Evolutionary conservation across 2,113 vertebrate species (phyloP).

Genomic region (Jaculus jaculus): DNA sequence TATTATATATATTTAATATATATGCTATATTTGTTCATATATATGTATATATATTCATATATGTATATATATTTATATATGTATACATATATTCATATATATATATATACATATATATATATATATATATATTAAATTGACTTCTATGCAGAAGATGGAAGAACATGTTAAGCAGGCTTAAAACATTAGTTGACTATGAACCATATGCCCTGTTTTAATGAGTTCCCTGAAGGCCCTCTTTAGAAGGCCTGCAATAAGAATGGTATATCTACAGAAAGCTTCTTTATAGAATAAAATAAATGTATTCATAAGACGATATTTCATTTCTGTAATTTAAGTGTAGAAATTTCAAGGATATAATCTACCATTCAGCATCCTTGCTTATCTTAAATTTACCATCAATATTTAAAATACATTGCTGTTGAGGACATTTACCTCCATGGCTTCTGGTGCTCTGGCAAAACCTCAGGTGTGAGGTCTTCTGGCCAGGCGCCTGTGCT

Average conservation of each 20-base stretch:
- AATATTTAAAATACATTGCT: constrained; percentile 33
- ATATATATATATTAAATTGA: too few relatives aligned
- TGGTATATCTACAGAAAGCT: neutral
- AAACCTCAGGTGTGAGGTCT: too few relatives aligned
- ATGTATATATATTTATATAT: too few relatives aligned
- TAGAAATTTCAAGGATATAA: constrained; percentile 31
- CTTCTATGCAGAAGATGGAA: neutral
- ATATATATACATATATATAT: too few relatives aligned
- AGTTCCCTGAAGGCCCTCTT: neutral
- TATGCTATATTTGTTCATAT: too few relatives aligned
- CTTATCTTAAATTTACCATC: constrained; percentile 4
- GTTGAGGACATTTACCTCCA: too few relatives aligned
- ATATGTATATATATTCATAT: too few relatives aligned
- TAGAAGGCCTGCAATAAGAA: neutral
- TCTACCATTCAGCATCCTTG: neutral
- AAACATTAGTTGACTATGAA: neutral
- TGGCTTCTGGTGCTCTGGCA: too few relatives aligned
- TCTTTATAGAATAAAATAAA: constrained; percentile 12
- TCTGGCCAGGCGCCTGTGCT: too few relatives aligned
- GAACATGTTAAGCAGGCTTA: neutral
- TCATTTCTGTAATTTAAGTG: neutral
- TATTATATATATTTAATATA: too few relatives aligned
- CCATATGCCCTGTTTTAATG: neutral
- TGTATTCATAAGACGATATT: neutral
- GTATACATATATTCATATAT: too few relatives aligned